These are phyloP conservation scores for Lagodon rhomboides DNA, from an alignment of 2,797 vertebrate genomes.

Conservation along the genomic window DNA sequence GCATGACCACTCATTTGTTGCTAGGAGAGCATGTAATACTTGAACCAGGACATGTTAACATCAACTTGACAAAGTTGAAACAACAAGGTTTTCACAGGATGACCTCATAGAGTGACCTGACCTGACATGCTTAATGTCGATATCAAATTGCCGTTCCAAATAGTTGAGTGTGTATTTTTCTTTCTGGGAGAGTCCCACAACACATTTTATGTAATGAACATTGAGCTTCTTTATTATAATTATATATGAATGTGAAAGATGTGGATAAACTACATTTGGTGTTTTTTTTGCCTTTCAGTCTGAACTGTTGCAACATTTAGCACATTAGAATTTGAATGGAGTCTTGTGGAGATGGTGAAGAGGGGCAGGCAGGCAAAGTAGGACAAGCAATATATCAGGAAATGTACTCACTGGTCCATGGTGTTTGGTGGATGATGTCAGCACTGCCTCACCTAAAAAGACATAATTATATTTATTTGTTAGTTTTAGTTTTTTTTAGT, in stretches of 20 bases:
- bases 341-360: neutral
- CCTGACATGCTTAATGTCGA: neutral
- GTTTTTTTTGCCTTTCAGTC: neutral
- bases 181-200: conserved; percentile 2
- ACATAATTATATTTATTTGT: neutral
- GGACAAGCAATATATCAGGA: neutral
- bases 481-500: neutral
- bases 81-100: no score
- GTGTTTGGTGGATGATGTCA: conserved; percentile 46
- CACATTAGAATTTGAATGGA: conserved; percentile 5
- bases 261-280: neutral
- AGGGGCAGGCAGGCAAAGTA: conserved; percentile 11
- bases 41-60: neutral
- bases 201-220: conserved; percentile 18
- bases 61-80: neutral
- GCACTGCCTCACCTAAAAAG: conserved; percentile 49
- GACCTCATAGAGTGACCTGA: neutral
- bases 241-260: neutral
- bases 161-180: conserved; percentile 20
- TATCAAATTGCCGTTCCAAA: conserved; percentile 45
- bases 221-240: conserved; percentile 1
- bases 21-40: neutral
- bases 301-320: conserved; percentile 9
- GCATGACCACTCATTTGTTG: neutral
- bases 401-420: conserved; percentile 86